Percentiles rank a stretch among this genome's conserved stretches.
These are phyloP conservation scores for Camponotus floridanus DNA, from an alignment of 1,140 invertebrate genomes.

Conservation along the genomic window DNA sequence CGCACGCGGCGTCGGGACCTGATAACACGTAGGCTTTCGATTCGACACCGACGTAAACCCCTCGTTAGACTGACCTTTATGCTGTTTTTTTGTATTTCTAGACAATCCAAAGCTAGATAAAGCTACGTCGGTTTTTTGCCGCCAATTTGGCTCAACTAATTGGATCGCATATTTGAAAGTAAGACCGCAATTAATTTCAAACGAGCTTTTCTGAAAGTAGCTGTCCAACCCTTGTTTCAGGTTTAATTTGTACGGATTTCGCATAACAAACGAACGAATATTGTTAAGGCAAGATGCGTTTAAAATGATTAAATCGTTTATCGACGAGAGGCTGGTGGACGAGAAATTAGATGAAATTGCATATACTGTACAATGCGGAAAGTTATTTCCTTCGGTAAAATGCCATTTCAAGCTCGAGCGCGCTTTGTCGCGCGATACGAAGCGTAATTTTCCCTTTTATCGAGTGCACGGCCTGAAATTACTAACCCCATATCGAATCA, in stretches of 20 bases:
- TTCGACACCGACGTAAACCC: background rate
- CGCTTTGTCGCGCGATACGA: slow-evolving; percentile 36
- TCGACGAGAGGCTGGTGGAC: background rate
- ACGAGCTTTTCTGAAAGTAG: background rate
- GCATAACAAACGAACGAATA: background rate
- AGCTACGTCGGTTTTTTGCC: background rate
- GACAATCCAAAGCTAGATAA: no score
- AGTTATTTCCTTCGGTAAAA: slow-evolving; percentile 27
- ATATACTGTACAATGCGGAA: slow-evolving; percentile 27
- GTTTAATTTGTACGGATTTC: background rate
- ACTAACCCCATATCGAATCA: slow-evolving; percentile 55
- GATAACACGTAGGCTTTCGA: slow-evolving; percentile 1
- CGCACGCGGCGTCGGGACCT: background rate
- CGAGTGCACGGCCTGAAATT: slow-evolving; percentile 55
- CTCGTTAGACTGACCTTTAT: background rate
- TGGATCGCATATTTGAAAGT: background rate
- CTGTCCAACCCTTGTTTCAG: background rate
- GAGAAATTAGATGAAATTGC: background rate
- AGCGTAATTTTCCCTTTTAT: slow-evolving; percentile 57
- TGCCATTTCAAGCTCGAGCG: slow-evolving; percentile 46
- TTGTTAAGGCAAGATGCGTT: background rate
- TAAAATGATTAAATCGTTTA: background rate
- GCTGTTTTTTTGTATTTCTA: background rate
- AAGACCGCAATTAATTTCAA: background rate
- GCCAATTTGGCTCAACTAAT: background rate